phyloP scores from a whole-genome alignment of 2,113 vertebrate genomes.

The Cettia cetti region DNA sequence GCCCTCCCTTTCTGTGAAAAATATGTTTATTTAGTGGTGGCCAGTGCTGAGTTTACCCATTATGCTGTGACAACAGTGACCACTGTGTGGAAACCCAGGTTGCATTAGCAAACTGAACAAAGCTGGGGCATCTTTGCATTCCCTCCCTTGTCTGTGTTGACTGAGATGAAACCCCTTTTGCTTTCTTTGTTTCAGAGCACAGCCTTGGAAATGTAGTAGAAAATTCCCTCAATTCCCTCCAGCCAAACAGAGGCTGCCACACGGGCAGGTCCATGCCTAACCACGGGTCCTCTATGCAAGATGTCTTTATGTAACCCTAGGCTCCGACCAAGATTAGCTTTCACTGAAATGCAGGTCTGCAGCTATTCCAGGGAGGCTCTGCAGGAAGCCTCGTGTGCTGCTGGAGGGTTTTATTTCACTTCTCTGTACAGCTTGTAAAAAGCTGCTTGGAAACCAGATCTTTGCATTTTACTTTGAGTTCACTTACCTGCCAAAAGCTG shows the following conservation, averaged over 20 bases:
- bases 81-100: background rate
- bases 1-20: background rate
- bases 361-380: background rate
- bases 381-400: background rate
- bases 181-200: background rate
- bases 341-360: background rate
- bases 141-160: background rate
- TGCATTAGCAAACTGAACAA: background rate
- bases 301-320: background rate
- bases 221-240: background rate
- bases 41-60: background rate
- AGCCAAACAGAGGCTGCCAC: background rate
- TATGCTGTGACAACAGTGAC: background rate
- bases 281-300: background rate
- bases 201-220: background rate
- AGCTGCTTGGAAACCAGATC: slow-evolving; percentile 38
- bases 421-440: background rate
- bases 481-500: background rate
- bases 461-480: background rate
- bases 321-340: background rate
- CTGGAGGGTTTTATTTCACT: background rate
- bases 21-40: background rate
- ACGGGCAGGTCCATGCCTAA: background rate
- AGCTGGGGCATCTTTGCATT: background rate
- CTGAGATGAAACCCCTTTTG: background rate